Evolutionary conservation across 2,888 invertebrate genomes (phyloP), one percentile per base, ranked within the genome.

Genomic region (Anoncus sp.): DNA sequence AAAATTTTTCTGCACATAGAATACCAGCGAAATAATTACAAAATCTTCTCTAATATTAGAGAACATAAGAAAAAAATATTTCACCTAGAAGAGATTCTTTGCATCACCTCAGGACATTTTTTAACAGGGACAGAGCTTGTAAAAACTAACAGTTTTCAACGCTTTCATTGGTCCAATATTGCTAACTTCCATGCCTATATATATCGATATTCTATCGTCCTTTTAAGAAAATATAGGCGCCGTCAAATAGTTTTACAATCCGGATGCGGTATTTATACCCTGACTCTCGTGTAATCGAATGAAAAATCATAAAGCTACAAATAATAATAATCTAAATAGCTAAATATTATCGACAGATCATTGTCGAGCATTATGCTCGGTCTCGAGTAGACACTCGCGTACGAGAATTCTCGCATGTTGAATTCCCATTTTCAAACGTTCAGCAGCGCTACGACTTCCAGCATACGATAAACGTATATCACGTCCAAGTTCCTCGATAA

Each of bases 401-500:
- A 91, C 91, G 62, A 91, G 87, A 45, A 91, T 88, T 55, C 91
- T 84, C 18, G 91, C 90, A 51, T 91, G 91, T 71, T 91, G 91
- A 43, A 91, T 90, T 62, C 90, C 90, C 87, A 90, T 90, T 78
- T 91, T 91, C 22, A 91, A 84, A 9, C 91, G 86, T 57, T 91
- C 91, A 1, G 91, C 90, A 14, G 91, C 91, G 66, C 90, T 90
- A 16, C 91, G 90, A 71, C 91, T 91, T 3, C 91, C 91, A 2
- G 91, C 91, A 51, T 91, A 91, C 3, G 91, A 90, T 20, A 91
- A 82, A 76, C 91, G 91, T 80, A 91, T 91, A 62, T 92, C 92
- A 76, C 91, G 87, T 6, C 92, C 92, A 47, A 92, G 90, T 85
- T 92, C 92, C 80, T 92, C 92, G 67, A 92, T 92, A 40, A 92